Evolutionary conservation across 2,113 vertebrate species (phyloP).

Genomic region (Orcinus orca): DNA sequence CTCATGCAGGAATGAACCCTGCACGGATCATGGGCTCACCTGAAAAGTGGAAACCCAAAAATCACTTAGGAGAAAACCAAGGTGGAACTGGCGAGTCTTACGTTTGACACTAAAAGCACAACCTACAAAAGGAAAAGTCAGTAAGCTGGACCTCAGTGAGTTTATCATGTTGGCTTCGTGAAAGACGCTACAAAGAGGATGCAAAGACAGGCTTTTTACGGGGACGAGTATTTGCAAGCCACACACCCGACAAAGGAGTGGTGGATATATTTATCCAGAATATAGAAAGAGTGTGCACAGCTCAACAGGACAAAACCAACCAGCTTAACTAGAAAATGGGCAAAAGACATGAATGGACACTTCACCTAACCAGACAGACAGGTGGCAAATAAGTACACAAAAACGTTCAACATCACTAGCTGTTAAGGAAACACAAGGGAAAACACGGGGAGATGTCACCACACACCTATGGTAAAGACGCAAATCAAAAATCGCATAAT

Average conservation of each 20-base stretch:
- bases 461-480: rapidly evolving
- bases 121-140: too few relatives aligned
- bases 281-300: background rate
- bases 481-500: rapidly evolving
- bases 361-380: background rate
- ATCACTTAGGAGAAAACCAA: background rate
- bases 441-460: rapidly evolving
- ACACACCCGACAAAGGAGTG: background rate
- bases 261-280: background rate
- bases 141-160: background rate
- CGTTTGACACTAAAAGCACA: rapidly evolving
- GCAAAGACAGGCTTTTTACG: background rate
- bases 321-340: background rate
- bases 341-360: background rate
- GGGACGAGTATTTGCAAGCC: background rate
- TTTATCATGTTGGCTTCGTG: background rate
- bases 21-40: rapidly evolving
- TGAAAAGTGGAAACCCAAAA: background rate
- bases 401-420: rapidly evolving
- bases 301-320: background rate
- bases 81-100: background rate
- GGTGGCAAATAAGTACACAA: background rate
- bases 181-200: background rate
- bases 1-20: background rate
- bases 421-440: rapidly evolving